Conservation (phyloP, 2,113 vertebrate species). For the Planiliza haematocheilus region DNA sequence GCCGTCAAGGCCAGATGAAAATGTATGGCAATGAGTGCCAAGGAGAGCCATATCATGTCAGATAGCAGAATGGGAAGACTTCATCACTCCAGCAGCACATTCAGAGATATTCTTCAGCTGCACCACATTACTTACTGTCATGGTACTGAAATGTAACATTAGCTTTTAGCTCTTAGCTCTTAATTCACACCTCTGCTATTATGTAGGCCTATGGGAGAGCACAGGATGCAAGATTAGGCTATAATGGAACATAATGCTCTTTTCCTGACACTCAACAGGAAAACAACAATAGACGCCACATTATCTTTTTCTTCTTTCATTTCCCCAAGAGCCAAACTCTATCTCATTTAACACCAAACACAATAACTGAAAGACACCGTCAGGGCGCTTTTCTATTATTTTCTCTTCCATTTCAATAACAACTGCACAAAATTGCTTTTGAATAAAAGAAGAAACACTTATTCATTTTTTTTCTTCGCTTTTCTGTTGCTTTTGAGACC, state of each 20-base stretch:
- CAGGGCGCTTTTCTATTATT: neutral
- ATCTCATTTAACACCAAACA: constrained; percentile 3
- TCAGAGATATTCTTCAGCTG: constrained; percentile 16
- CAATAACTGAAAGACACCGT: neutral
- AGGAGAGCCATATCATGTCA: constrained; percentile 32
- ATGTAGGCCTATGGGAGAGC: constrained; percentile 4
- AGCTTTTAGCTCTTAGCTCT: neutral
- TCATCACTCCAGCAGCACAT: constrained; percentile 28
- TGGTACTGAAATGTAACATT: constrained; percentile 3
- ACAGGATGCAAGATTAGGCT: neutral
- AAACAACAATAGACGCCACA: constrained; percentile 3
- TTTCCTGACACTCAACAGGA: constrained; percentile 8
- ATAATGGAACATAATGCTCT: constrained; percentile 5
- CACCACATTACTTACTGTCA: neutral
- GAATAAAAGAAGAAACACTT: neutral
- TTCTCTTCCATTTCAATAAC: neutral
- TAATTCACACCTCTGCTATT: constrained; percentile 13
- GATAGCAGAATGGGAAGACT: constrained; percentile 20
- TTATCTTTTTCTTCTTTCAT: constrained; percentile 4
- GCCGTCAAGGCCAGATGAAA: constrained; percentile 19
- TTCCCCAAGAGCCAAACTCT: constrained; percentile 5
- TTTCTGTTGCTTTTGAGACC: neutral
- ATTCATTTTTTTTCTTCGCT: neutral
- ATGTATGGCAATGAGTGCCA: neutral
- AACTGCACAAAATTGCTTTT: constrained; percentile 13